Percentiles rank a stretch among this genome's conserved stretches.
Evolutionary conservation across 2,888 invertebrate genomes (phyloP).

Genomic region (Agrilus mali): DNA sequence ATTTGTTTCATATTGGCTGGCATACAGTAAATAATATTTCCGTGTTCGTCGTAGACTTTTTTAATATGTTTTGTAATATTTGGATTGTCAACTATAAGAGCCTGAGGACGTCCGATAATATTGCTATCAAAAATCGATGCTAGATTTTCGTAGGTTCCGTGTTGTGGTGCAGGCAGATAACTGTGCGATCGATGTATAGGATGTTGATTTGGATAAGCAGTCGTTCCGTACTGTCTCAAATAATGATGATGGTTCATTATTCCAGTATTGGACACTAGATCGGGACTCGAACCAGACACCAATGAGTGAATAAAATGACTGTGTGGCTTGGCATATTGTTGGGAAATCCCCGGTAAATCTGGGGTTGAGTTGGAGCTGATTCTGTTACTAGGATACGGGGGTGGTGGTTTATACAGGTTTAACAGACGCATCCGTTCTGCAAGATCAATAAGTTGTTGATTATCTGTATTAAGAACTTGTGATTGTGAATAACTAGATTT

Average conservation of each 20-base stretch:
- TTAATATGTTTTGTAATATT: slow-evolving; percentile 48
- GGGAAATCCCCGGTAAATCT: slow-evolving; percentile 64
- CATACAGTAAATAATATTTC: slow-evolving; percentile 51
- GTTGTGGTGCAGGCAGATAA: slow-evolving; percentile 35
- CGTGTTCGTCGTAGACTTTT: slow-evolving; percentile 48
- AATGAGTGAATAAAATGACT: slow-evolving; percentile 33
- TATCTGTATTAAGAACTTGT: slow-evolving; percentile 20
- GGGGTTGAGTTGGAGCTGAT: slow-evolving; percentile 76
- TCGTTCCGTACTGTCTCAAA: slow-evolving; percentile 21
- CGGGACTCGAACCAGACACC: slow-evolving; percentile 66
- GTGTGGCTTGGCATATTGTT: slow-evolving; percentile 29
- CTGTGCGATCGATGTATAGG: slow-evolving; percentile 32
- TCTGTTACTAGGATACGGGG: slow-evolving; percentile 67
- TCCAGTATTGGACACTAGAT: slow-evolving; percentile 61
- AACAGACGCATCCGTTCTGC: slow-evolving; percentile 44
- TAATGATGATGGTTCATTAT: slow-evolving; percentile 36
- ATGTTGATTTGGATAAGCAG: slow-evolving; percentile 23
- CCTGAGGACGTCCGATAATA: slow-evolving; percentile 27
- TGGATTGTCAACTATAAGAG: slow-evolving; percentile 43
- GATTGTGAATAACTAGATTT: slow-evolving; percentile 21
- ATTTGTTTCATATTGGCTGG: slow-evolving; percentile 38
- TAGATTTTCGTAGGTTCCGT: slow-evolving; percentile 63
- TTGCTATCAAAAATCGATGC: slow-evolving; percentile 44
- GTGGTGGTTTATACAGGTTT: slow-evolving; percentile 70
- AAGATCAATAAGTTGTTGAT: slow-evolving; percentile 26